These are phyloP conservation scores for Oscheius onirici DNA, from an alignment of 2,888 invertebrate genomes.

Conservation along the genomic window DNA sequence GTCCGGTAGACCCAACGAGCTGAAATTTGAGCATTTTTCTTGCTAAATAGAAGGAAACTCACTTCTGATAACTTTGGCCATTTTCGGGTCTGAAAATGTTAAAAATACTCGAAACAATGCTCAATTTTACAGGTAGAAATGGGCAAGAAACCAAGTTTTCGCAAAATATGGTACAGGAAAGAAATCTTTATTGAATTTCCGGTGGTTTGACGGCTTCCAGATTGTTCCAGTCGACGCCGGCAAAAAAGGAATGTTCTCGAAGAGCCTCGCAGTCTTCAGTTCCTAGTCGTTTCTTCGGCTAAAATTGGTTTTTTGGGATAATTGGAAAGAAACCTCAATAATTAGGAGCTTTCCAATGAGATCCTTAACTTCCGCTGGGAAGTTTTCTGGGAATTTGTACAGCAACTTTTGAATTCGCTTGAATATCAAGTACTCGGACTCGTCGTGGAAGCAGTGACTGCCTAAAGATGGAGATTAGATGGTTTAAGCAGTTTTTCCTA, in stretches of 20 bases:
- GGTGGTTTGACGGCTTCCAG: constrained; percentile 19
- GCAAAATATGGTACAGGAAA: not conserved
- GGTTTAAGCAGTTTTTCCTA: too few relatives aligned
- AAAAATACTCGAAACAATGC: not conserved
- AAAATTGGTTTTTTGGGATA: constrained; percentile 20
- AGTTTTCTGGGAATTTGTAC: constrained; percentile 90
- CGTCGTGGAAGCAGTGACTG: constrained; percentile 58
- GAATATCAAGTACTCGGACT: constrained; percentile 92
- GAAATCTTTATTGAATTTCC: constrained; percentile 2
- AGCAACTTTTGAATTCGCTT: constrained; percentile 90
- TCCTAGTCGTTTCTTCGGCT: constrained; percentile 84
- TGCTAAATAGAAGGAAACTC: constrained; percentile 40
- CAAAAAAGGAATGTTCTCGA: constrained; percentile 82
- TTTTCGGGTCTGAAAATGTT: constrained; percentile 29
- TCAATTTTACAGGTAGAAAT: not conserved
- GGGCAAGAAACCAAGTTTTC: not conserved
- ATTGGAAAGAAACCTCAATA: constrained; percentile 73
- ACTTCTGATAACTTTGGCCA: constrained; percentile 70
- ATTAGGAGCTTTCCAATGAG: constrained; percentile 87
- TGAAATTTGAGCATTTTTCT: constrained; percentile 34
- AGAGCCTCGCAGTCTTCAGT: constrained; percentile 80
- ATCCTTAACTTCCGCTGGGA: constrained; percentile 85
- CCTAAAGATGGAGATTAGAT: constrained; percentile 45
- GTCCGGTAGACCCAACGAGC: constrained; percentile 67
- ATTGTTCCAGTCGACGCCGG: constrained; percentile 38